Evolutionary conservation across 2,888 invertebrate genomes (phyloP).

Genomic region (Gerris lacustris): DNA sequence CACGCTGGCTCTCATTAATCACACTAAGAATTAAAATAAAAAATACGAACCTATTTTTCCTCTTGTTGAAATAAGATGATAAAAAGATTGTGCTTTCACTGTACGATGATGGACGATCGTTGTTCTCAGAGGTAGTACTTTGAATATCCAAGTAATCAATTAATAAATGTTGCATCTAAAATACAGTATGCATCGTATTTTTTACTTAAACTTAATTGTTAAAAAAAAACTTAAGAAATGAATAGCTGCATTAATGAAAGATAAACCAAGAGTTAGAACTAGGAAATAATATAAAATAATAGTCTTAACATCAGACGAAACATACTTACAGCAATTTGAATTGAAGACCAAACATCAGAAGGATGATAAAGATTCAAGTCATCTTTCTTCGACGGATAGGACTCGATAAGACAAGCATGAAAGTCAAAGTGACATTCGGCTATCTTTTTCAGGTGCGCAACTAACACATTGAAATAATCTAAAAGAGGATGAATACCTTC

Average conservation of each 20-base stretch:
- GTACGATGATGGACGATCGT: constrained; percentile 31
- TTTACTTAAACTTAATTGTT: no score
- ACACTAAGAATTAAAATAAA: neutral
- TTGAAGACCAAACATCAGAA: constrained; percentile 77
- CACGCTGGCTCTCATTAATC: no score
- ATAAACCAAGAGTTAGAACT: no score
- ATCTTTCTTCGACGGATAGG: constrained; percentile 39
- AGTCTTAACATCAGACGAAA: neutral
- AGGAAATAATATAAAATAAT: no score
- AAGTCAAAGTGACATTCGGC: constrained; percentile 38
- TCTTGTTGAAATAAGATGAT: constrained; percentile 43
- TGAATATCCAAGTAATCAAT: constrained; percentile 80
- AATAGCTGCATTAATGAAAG: no score
- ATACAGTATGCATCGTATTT: neutral
- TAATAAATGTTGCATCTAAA: constrained; percentile 67
- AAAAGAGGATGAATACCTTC: constrained; percentile 37
- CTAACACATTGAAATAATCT: constrained; percentile 58
- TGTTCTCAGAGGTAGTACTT: constrained; percentile 42
- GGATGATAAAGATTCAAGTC: constrained; percentile 51
- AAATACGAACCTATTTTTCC: constrained; percentile 34
- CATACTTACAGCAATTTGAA: constrained; percentile 68
- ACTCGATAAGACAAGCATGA: constrained; percentile 14
- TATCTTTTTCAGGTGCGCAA: constrained; percentile 71
- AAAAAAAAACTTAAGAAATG: no score
- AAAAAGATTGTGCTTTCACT: constrained; percentile 42